Evolutionary conservation across 1,140 invertebrate species (phyloP).

Genomic region (Trachymyrmex septentrionalis): DNA sequence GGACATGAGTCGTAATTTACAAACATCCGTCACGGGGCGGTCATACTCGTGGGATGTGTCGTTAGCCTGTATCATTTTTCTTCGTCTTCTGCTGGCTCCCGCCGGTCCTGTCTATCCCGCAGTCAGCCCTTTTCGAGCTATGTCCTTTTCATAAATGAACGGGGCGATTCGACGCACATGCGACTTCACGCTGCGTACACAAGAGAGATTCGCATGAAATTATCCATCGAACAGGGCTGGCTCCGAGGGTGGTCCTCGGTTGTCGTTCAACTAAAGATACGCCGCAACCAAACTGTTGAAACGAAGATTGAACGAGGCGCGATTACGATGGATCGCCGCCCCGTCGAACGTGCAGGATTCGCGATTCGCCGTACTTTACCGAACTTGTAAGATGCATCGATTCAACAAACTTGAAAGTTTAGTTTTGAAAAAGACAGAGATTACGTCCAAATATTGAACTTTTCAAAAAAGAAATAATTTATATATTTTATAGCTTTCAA

Average conservation of each 20-base stretch:
- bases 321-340: conserved; percentile 43
- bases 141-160: conserved; percentile 62
- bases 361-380: not conserved
- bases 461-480: not conserved
- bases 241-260: not conserved
- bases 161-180: conserved; percentile 28
- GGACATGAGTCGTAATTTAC: conserved; percentile 55
- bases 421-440: not conserved
- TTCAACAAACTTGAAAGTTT: conserved; percentile 21
- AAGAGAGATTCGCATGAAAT: conserved; percentile 68
- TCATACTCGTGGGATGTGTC: conserved; percentile 60
- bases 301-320: conserved; percentile 60
- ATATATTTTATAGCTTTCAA: not conserved
- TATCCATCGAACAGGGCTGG: conserved; percentile 50
- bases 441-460: not conserved
- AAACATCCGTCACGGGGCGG: conserved; percentile 61
- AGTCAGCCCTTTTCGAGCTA: conserved; percentile 14
- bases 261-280: conserved; percentile 10
- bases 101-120: not conserved
- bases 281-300: conserved; percentile 41
- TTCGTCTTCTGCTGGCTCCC: conserved; percentile 50
- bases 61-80: conserved; percentile 69
- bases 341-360: not conserved
- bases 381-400: conserved; percentile 37
- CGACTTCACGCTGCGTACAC: conserved; percentile 61